These are phyloP conservation scores for Eidolon helvum DNA, from an alignment of 2,113 vertebrate species.

Conservation along the genomic window DNA sequence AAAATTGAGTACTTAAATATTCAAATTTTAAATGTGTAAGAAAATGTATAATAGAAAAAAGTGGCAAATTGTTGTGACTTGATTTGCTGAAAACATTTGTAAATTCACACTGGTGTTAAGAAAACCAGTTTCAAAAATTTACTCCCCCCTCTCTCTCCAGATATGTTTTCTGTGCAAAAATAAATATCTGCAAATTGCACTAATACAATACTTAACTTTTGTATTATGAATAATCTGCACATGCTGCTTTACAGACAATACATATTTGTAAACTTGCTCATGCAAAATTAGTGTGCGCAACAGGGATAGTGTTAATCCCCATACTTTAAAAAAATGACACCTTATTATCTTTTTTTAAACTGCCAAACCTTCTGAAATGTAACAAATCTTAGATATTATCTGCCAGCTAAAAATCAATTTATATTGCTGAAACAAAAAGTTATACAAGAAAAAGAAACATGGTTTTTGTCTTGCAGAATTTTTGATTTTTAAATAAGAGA, in stretches of 20 bases:
- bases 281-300: constrained; percentile 86
- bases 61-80: constrained; percentile 62
- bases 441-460: constrained; percentile 80
- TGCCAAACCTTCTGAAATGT: constrained; percentile 77
- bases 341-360: constrained; percentile 73
- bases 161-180: constrained; percentile 76
- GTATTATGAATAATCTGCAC: constrained; percentile 85
- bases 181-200: constrained; percentile 81
- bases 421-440: constrained; percentile 83
- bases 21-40: constrained; percentile 64
- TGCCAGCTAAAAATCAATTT: constrained; percentile 83
- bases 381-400: constrained; percentile 81
- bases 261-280: constrained; percentile 88
- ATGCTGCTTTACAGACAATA: constrained; percentile 87
- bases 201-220: constrained; percentile 80
- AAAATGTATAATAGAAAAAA: constrained; percentile 72
- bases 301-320: constrained; percentile 77
- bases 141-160: constrained; percentile 62
- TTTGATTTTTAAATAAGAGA: constrained; percentile 80
- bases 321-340: constrained; percentile 77
- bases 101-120: constrained; percentile 70
- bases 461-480: constrained; percentile 72
- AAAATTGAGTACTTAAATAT: constrained; percentile 65
- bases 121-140: constrained; percentile 72
- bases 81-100: constrained; percentile 59